Conservation (phyloP, 2,797 vertebrate species). For the Falco rusticolus region DNA sequence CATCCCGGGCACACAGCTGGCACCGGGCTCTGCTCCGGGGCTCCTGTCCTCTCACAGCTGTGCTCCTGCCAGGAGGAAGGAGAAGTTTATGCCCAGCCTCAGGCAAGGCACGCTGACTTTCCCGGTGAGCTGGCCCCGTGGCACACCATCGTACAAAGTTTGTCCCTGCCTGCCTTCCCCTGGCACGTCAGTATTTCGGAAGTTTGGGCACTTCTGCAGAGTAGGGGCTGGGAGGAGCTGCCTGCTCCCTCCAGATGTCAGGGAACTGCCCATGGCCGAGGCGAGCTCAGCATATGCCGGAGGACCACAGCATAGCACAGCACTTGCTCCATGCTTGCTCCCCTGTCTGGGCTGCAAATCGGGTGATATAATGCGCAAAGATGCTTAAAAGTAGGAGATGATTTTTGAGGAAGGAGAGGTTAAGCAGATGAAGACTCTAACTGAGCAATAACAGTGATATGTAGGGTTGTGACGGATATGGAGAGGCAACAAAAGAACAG, state of each 20-base stretch:
- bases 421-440: background rate
- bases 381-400: background rate
- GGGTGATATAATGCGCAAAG: rapidly evolving
- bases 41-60: background rate
- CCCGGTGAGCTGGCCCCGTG: background rate
- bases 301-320: rapidly evolving
- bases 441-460: background rate
- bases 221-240: background rate
- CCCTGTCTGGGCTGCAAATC: rapidly evolving
- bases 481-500: background rate
- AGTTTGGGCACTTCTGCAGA: background rate
- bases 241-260: rapidly evolving
- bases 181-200: background rate
- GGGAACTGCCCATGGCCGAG: rapidly evolving
- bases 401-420: background rate
- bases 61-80: background rate
- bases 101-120: background rate
- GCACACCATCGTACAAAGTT: background rate
- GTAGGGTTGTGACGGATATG: rapidly evolving
- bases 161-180: background rate
- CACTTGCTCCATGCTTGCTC: rapidly evolving
- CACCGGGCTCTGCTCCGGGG: background rate
- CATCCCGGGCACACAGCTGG: background rate
- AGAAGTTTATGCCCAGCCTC: background rate
- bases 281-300: background rate